Evolutionary conservation across 2,888 invertebrate species (phyloP).

Genomic region (Epinotia brunnichana): DNA sequence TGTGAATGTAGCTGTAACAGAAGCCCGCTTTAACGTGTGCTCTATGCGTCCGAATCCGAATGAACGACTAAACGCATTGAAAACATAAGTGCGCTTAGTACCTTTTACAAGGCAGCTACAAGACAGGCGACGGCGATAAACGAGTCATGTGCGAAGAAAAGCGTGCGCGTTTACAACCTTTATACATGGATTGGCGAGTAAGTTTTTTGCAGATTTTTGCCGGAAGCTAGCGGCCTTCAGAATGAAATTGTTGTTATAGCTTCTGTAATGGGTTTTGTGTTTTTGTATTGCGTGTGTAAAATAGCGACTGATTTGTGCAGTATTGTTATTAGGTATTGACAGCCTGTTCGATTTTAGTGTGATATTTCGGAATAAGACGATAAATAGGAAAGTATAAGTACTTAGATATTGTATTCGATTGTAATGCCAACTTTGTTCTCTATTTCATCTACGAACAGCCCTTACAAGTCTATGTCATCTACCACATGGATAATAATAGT

Average conservation of each 20-base stretch:
- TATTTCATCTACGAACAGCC: too few species aligned
- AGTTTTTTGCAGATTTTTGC: not conserved
- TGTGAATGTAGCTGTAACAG: conserved; percentile 1
- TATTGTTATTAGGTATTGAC: not conserved
- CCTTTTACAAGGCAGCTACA: not conserved
- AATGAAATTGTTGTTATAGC: not conserved
- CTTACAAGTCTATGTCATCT: too few species aligned
- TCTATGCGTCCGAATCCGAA: not conserved
- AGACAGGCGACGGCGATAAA: too few species aligned
- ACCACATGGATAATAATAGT: too few species aligned
- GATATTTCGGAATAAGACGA: too few species aligned
- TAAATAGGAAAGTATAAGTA: too few species aligned
- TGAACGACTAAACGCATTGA: not conserved
- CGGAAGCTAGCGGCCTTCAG: conserved; percentile 1
- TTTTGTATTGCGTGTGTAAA: not conserved
- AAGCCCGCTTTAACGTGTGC: conserved; percentile 14
- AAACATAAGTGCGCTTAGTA: not conserved
- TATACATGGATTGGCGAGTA: not conserved
- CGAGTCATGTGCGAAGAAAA: too few species aligned
- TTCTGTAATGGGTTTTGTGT: not conserved
- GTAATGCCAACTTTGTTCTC: too few species aligned
- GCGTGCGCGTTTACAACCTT: not conserved
- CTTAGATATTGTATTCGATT: too few species aligned
- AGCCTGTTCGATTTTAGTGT: too few species aligned
- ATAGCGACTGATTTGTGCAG: not conserved